phyloP scores from a whole-genome alignment of 2,113 vertebrate species.

The Solenodon paradoxus region DNA sequence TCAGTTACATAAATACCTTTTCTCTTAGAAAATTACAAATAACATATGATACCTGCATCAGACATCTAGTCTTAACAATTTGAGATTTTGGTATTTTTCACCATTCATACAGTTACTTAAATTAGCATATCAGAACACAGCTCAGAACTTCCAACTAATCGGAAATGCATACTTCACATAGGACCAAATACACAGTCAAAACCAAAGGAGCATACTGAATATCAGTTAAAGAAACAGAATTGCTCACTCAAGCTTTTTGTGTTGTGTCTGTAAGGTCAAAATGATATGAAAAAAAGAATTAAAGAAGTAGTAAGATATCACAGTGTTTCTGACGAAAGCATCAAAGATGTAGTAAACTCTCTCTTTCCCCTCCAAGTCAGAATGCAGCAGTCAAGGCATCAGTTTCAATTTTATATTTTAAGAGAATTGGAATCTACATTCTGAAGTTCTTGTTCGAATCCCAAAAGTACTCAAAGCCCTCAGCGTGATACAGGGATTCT shows the following conservation, averaged over 20 bases:
- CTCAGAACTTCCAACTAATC: background rate
- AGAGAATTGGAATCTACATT: background rate
- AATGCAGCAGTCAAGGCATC: background rate
- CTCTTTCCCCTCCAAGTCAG: background rate
- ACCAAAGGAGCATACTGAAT: background rate
- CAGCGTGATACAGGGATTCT: background rate
- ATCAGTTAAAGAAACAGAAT: background rate
- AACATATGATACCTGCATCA: background rate
- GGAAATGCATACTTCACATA: background rate
- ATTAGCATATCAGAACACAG: background rate
- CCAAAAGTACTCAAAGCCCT: too few species aligned
- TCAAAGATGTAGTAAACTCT: background rate
- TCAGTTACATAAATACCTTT: background rate
- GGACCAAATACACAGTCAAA: background rate
- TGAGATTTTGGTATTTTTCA: background rate
- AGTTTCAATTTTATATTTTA: background rate
- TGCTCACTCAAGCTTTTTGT: background rate
- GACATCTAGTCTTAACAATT: background rate
- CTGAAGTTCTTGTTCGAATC: background rate
- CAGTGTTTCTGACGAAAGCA: constrained; percentile 13
- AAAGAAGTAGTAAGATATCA: constrained; percentile 14
- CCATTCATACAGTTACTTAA: constrained; percentile 4
- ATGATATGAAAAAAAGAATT: constrained; percentile 39
- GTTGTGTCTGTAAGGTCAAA: background rate
- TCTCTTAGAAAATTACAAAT: background rate